Conservation (phyloP, 2,113 vertebrate species). For the Bettongia penicillata region DNA sequence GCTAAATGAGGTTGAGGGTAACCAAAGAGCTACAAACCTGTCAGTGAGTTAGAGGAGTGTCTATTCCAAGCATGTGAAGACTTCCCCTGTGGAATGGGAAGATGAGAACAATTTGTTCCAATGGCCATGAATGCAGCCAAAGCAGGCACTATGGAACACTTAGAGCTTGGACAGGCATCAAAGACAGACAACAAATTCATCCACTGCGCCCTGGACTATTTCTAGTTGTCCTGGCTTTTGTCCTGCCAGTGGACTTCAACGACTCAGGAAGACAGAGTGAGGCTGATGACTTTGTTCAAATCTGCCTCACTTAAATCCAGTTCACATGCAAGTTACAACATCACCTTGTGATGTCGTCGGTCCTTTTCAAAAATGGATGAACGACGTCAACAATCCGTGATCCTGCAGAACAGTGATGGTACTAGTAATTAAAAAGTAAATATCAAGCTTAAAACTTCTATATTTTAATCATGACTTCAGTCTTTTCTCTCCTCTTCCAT, state of each 20-base stretch:
- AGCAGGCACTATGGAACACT: background rate
- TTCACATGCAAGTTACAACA: background rate
- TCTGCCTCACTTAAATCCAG: background rate
- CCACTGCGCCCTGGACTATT: background rate
- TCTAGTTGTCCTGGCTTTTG: background rate
- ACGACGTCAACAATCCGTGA: background rate
- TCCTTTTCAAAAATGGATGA: background rate
- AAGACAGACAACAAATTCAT: background rate
- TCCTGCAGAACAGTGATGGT: background rate
- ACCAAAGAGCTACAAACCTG: background rate
- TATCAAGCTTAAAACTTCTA: background rate
- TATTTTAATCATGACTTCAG: background rate
- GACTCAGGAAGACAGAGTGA: background rate
- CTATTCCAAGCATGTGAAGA: background rate
- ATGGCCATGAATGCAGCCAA: background rate
- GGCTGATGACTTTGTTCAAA: background rate
- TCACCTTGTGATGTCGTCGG: background rate
- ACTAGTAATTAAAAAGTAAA: background rate
- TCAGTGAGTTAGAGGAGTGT: background rate
- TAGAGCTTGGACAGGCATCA: background rate
- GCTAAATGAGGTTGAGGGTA: background rate
- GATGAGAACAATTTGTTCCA: background rate
- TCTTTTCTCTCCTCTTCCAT: background rate
- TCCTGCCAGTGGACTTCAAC: background rate
- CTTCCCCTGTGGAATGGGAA: background rate